A percentile compares a stretch with the other conserved stretches of the same genome.
Conservation (phyloP, 2,797 vertebrate genomes). For the Alfaro cultratus region DNA sequence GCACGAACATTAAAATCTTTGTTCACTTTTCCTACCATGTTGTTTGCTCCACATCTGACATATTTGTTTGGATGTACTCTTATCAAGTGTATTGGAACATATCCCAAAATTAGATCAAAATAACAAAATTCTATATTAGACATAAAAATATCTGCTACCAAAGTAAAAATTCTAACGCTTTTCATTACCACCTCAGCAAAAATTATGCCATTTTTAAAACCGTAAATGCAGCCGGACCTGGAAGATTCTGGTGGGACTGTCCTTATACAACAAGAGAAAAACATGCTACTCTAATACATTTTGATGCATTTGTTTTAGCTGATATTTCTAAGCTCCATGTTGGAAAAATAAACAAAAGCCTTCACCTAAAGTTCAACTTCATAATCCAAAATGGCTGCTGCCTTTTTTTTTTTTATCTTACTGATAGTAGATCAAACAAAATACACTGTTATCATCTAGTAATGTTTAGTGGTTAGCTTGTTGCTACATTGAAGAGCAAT, state of each 20-base stretch:
- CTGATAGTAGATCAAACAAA: background rate
- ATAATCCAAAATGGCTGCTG: too few relatives aligned
- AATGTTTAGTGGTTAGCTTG: background rate
- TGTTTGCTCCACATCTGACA: background rate
- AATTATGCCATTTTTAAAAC: background rate
- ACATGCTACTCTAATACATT: background rate
- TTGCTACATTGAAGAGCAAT: background rate
- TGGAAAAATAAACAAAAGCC: background rate
- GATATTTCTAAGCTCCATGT: background rate
- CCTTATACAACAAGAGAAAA: background rate
- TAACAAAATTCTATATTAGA: too few relatives aligned
- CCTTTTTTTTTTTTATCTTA: too few relatives aligned
- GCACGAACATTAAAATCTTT: background rate
- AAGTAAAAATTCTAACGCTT: background rate
- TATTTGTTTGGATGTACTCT: background rate
- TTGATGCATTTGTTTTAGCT: background rate
- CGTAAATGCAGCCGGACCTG: too few relatives aligned
- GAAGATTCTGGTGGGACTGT: background rate
- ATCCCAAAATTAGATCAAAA: background rate
- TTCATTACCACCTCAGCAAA: background rate
- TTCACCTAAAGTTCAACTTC: too few relatives aligned
- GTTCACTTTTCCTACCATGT: background rate
- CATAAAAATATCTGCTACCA: background rate
- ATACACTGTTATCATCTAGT: background rate
- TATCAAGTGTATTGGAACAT: background rate